Evolutionary conservation across 2,113 vertebrate genomes (phyloP).

Genomic region (Castor canadensis): DNA sequence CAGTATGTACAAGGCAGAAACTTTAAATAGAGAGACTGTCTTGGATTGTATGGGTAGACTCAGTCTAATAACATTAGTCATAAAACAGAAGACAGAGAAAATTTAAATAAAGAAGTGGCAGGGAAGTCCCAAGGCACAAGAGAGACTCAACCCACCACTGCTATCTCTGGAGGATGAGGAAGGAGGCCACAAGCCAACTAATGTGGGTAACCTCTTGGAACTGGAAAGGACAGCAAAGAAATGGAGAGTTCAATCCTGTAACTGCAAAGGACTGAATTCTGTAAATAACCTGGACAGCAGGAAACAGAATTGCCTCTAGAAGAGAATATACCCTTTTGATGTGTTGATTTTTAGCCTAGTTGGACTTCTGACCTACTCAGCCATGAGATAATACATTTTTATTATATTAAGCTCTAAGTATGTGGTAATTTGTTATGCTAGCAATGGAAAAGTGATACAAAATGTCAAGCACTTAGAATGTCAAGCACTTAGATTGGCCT

Average conservation of each 20-base stretch:
- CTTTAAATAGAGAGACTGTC: background rate
- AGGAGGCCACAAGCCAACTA: background rate
- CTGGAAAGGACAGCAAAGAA: background rate
- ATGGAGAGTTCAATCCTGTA: background rate
- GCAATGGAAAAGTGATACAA: background rate
- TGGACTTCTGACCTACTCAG: background rate
- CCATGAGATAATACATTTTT: background rate
- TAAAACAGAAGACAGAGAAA: background rate
- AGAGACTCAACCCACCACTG: background rate
- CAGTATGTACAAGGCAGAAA: background rate
- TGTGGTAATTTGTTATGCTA: background rate
- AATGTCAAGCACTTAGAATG: background rate
- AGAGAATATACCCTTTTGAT: background rate
- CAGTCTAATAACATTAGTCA: background rate
- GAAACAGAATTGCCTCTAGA: background rate
- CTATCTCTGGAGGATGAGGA: background rate
- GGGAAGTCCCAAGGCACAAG: background rate
- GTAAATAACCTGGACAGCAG: background rate
- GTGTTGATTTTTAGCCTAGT: background rate
- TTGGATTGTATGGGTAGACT: background rate
- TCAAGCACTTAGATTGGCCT: background rate
- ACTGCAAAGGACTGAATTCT: background rate
- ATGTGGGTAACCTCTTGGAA: background rate
- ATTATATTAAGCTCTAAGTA: background rate
- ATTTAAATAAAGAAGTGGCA: background rate